Evolutionary conservation across 1,140 invertebrate species (phyloP).

Genomic region (Diorhabda carinulata): DNA sequence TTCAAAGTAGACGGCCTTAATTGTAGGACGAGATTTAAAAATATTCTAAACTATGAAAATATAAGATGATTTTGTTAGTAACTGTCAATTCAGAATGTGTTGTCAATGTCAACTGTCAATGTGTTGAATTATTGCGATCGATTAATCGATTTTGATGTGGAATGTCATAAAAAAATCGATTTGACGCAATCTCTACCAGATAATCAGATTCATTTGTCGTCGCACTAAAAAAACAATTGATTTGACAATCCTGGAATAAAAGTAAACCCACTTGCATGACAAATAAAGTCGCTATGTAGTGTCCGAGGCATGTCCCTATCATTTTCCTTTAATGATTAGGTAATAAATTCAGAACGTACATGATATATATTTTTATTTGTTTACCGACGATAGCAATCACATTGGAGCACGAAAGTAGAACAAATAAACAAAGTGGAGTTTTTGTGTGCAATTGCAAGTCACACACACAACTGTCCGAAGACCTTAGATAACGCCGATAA

Average conservation of each 20-base stretch:
- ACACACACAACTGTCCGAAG: slow-evolving; percentile 1
- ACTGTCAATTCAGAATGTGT: no score
- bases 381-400: slow-evolving; percentile 16
- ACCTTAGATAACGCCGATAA: neutral
- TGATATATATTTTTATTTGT: slow-evolving; percentile 10
- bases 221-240: no score
- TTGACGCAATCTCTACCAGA: neutral
- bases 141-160: no score
- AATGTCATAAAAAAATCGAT: neutral
- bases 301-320: neutral
- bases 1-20: no score
- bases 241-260: neutral
- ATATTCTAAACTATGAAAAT: no score
- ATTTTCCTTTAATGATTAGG: slow-evolving; percentile 1
- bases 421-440: slow-evolving; percentile 8
- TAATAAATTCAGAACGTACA: neutral
- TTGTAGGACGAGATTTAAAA: no score
- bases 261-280: neutral
- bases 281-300: neutral
- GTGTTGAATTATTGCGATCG: no score
- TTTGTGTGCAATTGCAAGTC: neutral
- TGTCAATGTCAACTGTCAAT: no score
- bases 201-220: no score
- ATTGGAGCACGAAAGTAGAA: slow-evolving; percentile 14
- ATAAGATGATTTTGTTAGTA: no score